phyloP scores from a whole-genome alignment of 1,140 invertebrate genomes.

The Drosophila bifasciata region DNA sequence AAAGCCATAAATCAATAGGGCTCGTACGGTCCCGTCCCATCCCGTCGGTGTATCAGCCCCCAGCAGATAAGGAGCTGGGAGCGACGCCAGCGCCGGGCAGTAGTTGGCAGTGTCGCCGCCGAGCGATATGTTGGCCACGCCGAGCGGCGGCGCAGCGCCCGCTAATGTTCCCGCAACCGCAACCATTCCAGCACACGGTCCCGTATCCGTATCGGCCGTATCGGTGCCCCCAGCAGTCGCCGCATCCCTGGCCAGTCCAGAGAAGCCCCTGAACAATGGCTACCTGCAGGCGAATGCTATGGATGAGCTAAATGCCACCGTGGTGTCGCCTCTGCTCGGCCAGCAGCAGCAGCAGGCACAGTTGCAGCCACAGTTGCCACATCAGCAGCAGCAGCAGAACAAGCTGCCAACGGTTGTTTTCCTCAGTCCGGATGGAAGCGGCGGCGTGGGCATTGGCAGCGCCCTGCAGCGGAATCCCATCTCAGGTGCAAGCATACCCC shows the following conservation, averaged over 20 bases:
- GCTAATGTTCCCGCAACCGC: conserved; percentile 8
- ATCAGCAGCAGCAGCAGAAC: conserved; percentile 50
- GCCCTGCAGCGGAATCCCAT: conserved; percentile 52
- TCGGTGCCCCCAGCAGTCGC: too few species aligned
- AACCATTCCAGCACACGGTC: too few species aligned
- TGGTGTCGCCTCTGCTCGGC: conserved; percentile 60
- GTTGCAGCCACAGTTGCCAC: conserved; percentile 11
- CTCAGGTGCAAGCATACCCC: conserved; percentile 5
- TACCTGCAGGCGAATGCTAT: conserved; percentile 63
- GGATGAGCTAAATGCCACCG: conserved; percentile 64
- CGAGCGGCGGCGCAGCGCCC: conserved; percentile 37
- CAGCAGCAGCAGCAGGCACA: conserved; percentile 13
- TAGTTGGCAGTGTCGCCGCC: not conserved
- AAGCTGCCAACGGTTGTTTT: conserved; percentile 77
- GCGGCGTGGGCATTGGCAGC: conserved; percentile 53
- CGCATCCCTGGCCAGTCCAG: not conserved
- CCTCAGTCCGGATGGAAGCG: conserved; percentile 64
- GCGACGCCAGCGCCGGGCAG: conserved; percentile 2
- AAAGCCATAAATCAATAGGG: conserved; percentile 13
- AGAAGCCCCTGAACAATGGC: conserved; percentile 68
- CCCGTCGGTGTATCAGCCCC: too few species aligned
- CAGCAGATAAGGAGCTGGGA: not conserved
- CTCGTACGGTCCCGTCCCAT: not conserved
- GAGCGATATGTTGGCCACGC: conserved; percentile 51
- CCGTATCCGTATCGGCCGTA: too few species aligned